Evolutionary conservation across 2,797 vertebrate genomes (phyloP).

Genomic region (Microctenopoma stevenorrisi): DNA sequence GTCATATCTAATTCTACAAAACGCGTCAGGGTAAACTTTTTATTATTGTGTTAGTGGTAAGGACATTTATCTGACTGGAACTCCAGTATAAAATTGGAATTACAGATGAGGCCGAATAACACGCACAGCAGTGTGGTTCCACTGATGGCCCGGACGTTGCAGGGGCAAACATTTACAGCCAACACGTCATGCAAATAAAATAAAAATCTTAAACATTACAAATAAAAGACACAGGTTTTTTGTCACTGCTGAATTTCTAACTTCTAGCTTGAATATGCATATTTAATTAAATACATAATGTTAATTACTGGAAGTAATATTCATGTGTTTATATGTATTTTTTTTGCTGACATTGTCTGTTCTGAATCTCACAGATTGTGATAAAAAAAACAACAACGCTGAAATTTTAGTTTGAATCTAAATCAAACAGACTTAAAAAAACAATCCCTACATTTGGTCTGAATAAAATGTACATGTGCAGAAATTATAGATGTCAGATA

Average conservation of each 20-base stretch:
- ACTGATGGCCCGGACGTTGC: conserved; percentile 3
- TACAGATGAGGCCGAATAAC: conserved; percentile 54
- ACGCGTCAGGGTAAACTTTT: conserved; percentile 36
- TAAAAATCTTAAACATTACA: neutral
- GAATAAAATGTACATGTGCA: conserved; percentile 49
- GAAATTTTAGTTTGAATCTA: neutral
- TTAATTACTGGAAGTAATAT: conserved; percentile 9
- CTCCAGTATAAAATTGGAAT: conserved; percentile 55
- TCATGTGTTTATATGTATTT: conserved; percentile 14
- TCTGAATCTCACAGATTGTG: conserved; percentile 11
- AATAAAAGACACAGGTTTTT: neutral
- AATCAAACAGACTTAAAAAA: conserved; percentile 27
- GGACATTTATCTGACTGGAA: conserved; percentile 49
- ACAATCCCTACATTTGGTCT: conserved; percentile 45
- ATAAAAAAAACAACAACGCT: conserved; percentile 17
- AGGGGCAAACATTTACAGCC: neutral
- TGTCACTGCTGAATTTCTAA: neutral
- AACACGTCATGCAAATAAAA: neutral
- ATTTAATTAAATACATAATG: conserved; percentile 6
- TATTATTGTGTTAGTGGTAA: conserved; percentile 33
- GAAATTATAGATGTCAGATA: conserved; percentile 50
- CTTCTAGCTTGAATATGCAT: conserved; percentile 3
- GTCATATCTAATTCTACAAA: conserved; percentile 11
- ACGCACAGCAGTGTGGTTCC: conserved; percentile 2
- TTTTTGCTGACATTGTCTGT: conserved; percentile 39